phyloP scores from a whole-genome alignment of 2,888 invertebrate species.

The Thumatha senex region DNA sequence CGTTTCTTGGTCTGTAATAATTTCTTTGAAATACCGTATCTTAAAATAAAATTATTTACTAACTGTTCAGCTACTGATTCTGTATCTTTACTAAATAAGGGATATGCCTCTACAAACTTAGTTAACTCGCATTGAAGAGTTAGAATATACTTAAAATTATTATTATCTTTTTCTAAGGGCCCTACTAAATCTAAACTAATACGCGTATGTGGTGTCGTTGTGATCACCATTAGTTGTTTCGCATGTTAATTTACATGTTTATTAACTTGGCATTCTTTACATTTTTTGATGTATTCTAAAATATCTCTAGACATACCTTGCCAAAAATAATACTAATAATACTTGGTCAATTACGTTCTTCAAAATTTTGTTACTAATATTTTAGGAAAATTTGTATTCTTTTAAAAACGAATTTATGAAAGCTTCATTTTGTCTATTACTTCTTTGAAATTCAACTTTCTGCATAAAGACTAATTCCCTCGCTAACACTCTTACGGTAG shows the following conservation, averaged over 20 bases:
- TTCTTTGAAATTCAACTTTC: too few relatives aligned
- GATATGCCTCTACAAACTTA: slow-evolving; percentile 3
- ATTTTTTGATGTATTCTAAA: too few relatives aligned
- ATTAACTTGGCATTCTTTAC: too few relatives aligned
- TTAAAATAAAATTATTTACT: slow-evolving; percentile 6
- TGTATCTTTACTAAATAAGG: slow-evolving; percentile 1
- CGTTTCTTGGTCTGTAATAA: slow-evolving; percentile 10
- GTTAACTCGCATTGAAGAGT: slow-evolving; percentile 3
- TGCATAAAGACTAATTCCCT: too few relatives aligned
- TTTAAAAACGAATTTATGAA: background rate
- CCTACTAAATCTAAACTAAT: slow-evolving; percentile 2
- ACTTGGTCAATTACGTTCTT: too few relatives aligned
- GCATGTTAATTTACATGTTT: background rate
- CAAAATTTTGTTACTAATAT: background rate
- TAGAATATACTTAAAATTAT: slow-evolving; percentile 5
- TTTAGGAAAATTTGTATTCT: background rate
- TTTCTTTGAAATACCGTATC: slow-evolving; percentile 11
- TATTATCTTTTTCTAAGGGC: slow-evolving; percentile 1
- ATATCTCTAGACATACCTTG: too few relatives aligned
- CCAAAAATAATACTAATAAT: background rate
- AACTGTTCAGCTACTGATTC: background rate
- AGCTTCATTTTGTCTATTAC: background rate
- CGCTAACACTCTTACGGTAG: too few relatives aligned
- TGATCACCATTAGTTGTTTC: background rate
- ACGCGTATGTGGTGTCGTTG: background rate